Base-by-base conservation (phyloP, 2,888 invertebrate genomes). In the Macrophya annulata region DNA sequence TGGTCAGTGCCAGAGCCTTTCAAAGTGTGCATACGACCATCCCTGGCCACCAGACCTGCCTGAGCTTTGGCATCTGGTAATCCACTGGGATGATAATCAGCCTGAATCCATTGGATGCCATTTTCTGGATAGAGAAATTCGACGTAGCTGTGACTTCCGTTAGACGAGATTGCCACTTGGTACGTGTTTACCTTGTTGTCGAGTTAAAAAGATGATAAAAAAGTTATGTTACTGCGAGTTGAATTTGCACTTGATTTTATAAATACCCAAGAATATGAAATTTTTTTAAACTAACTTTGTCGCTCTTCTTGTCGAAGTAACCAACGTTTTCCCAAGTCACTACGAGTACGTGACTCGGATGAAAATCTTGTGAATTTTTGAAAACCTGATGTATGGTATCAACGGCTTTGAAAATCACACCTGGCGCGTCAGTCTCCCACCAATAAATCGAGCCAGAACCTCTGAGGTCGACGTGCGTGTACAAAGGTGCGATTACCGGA, bases 1-100 rank as follows among this genome's bases (percentile, higher is more conserved):
- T 97, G 97, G 92, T 98, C 98, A n/a, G 97, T 98, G 71, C 99
- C 99, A 17, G 99, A 99, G 84, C 98, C 98, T 86, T 97, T 96
- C 31, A 99, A 94, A 3, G 96, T 95, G 90, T 96, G 96, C 85
- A 96, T 94, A 85, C 97, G 95, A 65, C 97, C 97, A 92, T 98
- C 98, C 87, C 97, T 97, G 0, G 98, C 95, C 87, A 98, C 96
- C 89, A 99, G 97, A 3, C 99, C 99, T 83, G 97, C 98, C 94
- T 99, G 99, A 0, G 98, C 99, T 89, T 98, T 96, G 0, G 98
- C 98, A 91, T 99, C 99, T 0, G 97, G 97, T 76, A 97, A 92
- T 43, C 96, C 96, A n/a, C 96, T 95, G n/a, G 96, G 95, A 88
- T 97, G 96, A 0, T 96, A 95, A 86, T 97, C 96, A 79, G 97